Conservation (phyloP, 2,888 invertebrate genomes). For the Phengaris alcon region DNA sequence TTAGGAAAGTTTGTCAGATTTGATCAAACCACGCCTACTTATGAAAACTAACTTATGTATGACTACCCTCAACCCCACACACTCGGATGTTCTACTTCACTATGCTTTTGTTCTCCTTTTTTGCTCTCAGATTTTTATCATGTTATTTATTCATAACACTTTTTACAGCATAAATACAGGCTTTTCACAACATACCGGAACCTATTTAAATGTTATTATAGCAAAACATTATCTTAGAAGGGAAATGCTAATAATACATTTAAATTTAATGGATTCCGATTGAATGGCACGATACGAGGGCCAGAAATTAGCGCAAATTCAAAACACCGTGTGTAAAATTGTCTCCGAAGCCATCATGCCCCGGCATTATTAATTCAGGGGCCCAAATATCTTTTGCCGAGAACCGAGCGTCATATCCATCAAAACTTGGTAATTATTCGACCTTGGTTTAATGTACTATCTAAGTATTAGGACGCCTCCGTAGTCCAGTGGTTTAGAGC, state of each 20-base stretch:
- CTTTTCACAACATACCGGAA: neutral
- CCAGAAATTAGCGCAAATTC: constrained; percentile 8
- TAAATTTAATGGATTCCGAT: neutral
- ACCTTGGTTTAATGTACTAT: neutral
- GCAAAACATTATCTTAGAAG: neutral
- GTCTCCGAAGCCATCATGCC: neutral
- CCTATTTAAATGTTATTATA: neutral
- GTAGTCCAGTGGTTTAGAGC: no score
- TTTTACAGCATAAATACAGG: neutral
- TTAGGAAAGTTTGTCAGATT: constrained; percentile 32
- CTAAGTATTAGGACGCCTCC: neutral
- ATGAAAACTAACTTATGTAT: constrained; percentile 26
- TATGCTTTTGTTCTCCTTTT: neutral
- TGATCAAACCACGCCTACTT: constrained; percentile 25
- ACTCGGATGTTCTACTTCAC: neutral
- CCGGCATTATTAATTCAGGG: neutral
- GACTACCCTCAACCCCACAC: constrained; percentile 10
- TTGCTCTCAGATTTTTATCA: neutral
- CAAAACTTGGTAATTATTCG: neutral
- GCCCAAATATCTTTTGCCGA: neutral
- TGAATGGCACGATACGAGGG: neutral
- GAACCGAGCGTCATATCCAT: neutral
- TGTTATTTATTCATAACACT: neutral
- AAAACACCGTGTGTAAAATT: neutral
- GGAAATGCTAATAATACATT: neutral